Evolutionary conservation across 2,888 invertebrate species (phyloP).

Genomic region (Philereme vetulata): DNA sequence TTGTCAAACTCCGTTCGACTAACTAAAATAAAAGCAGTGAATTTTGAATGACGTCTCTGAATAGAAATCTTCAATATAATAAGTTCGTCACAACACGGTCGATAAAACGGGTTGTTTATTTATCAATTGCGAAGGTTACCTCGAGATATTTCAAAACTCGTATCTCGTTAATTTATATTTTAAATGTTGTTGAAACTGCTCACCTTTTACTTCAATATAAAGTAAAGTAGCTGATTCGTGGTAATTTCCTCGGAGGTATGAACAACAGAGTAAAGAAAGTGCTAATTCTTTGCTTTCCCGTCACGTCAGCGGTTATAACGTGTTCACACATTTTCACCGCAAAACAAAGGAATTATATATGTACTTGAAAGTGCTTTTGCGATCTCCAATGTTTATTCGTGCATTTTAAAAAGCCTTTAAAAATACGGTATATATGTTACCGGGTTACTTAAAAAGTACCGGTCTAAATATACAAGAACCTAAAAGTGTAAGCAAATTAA

Average conservation of each 20-base stretch:
- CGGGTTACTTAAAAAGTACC: too few species aligned
- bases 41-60: slow-evolving; percentile 29
- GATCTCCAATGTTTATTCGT: slow-evolving; percentile 3
- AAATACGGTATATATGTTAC: too few species aligned
- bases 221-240: slow-evolving; percentile 14
- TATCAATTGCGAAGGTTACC: slow-evolving; percentile 33
- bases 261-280: slow-evolving; percentile 44
- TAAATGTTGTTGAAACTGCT: slow-evolving; percentile 18
- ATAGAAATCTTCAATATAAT: slow-evolving; percentile 18
- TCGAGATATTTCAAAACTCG: slow-evolving; percentile 23
- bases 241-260: slow-evolving; percentile 39
- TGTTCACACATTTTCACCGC: slow-evolving; percentile 53
- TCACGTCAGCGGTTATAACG: slow-evolving; percentile 39
- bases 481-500: too few species aligned
- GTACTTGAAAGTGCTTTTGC: slow-evolving; percentile 22
- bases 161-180: slow-evolving; percentile 17
- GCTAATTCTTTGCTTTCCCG: slow-evolving; percentile 48
- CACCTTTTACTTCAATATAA: slow-evolving; percentile 19
- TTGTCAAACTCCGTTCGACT: too few species aligned
- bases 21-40: not conserved
- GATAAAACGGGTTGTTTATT: slow-evolving; percentile 35
- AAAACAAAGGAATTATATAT: slow-evolving; percentile 42
- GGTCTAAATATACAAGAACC: too few species aligned
- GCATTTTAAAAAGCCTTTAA: not conserved
- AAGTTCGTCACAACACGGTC: slow-evolving; percentile 25